Evolutionary conservation across 2,113 vertebrate genomes (phyloP), one percentile per base, ranked within the genome.

Genomic region (Gracilinanus agilis): DNA sequence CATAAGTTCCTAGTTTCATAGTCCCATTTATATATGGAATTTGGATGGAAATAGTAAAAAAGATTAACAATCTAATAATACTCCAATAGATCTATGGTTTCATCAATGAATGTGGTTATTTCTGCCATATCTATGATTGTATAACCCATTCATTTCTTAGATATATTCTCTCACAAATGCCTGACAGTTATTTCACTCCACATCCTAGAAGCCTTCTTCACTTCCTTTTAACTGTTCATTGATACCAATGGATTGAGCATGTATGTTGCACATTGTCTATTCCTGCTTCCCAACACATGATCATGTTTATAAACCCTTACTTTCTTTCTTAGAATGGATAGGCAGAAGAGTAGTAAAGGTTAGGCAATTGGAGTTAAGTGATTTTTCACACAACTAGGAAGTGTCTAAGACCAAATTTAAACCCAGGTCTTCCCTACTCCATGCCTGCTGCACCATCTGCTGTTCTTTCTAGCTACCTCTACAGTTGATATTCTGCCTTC

Each of bases 11-110:
- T 0, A 6, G 21, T 44, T 90, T 93, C 54, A 54, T 34, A 88
- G 44, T 5, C 29, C 91, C 90, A 92, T 55, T 0, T 16, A 19
- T 1, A 40, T 58, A 44, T 58, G 94, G 24, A 61, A 92, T 53
- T n/a, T 24, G 92, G n/a, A 55, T 55, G 89, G 89, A 92, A 53
- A 96, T 10, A 44, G 25, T 3, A 92, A 67, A 88, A 54, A 91
- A 94, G 95, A 93, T 44, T 34, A 34, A 34, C 34, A 13, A 67
- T 56, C 24, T 56, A 55, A 24, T 55, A 55, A 55, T 12, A 29
- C 58, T 67, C 29, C 61, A 34, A 67, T 67, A 67, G 3, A 67
- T 67, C 27, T 67, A 29, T 67, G 29, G 34, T 67, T 34, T 67
- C 29, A 67, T 67, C 27, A 67, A 61, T 61, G 58, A 67, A 67